A percentile compares a stretch with the other conserved stretches of the same genome.
These are phyloP conservation scores for Drosophila fuyamai DNA, from an alignment of 1,140 invertebrate species.

Conservation along the genomic window DNA sequence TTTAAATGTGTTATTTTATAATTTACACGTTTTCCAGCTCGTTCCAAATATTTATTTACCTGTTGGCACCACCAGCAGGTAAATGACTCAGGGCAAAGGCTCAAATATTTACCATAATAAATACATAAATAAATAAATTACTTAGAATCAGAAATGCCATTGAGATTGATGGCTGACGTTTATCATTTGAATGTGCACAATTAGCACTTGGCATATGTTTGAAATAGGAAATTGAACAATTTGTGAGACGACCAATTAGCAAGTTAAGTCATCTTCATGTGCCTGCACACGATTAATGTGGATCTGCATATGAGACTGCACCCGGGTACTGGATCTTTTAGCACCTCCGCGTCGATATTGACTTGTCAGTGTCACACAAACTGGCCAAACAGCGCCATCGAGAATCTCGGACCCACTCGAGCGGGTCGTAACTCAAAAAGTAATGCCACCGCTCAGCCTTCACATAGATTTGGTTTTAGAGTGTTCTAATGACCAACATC, in stretches of 20 bases:
- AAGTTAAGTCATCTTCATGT: conserved; percentile 18
- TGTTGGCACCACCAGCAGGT: conserved; percentile 2
- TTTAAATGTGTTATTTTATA: conserved; percentile 8
- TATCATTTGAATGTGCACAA: conserved; percentile 49
- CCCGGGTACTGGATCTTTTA: conserved; percentile 20
- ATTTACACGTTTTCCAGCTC: conserved; percentile 16
- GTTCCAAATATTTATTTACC: conserved; percentile 15
- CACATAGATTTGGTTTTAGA: conserved; percentile 48
- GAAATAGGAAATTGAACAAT: conserved; percentile 44
- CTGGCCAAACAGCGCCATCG: conserved; percentile 1
- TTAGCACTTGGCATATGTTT: conserved; percentile 36
- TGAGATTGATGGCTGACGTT: conserved; percentile 38
- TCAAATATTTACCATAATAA: conserved; percentile 12
- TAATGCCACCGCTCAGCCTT: conserved; percentile 41
- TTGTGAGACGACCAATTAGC: conserved; percentile 47
- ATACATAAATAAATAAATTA: conserved; percentile 29
- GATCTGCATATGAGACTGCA: conserved; percentile 40
- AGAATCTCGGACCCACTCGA: conserved; percentile 34
- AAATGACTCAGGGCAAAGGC: conserved; percentile 24
- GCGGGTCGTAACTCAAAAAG: conserved; percentile 43
- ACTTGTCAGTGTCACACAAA: conserved; percentile 27
- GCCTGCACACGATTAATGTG: conserved; percentile 43
- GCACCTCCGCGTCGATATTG: conserved; percentile 32
- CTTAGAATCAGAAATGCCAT: not conserved
- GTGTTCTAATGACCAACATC: conserved; percentile 49